Evolutionary conservation across 2,888 invertebrate species (phyloP), one percentile per base, ranked within the genome.

Genomic region (Neria commutata): DNA sequence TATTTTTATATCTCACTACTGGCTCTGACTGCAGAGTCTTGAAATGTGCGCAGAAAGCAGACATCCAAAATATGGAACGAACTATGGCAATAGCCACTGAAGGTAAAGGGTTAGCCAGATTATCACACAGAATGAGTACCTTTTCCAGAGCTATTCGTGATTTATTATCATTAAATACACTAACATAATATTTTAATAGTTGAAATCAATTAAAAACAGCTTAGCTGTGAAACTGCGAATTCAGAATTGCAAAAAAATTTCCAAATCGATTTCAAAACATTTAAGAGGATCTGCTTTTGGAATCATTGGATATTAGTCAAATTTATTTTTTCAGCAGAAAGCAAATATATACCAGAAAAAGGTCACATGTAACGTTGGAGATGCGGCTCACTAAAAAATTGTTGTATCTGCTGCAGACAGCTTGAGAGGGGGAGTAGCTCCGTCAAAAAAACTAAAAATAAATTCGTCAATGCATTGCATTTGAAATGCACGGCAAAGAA

Each of bases 211-310:
- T 66, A 66, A 56, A 67, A 66, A 60, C 59, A 61, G 62, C 67
- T 71, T 61, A 69, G 74, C 67, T 67, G 61, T 59, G 69, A 73
- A 71, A 71, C 74, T 69, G 68, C 74, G 71, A 71, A 74, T 74
- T 71, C 71, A 74, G 74, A 62, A 73, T 71, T 73, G 66, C 14
- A 33, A 8, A 67, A 61, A 55, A 58, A 69, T 74, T 74, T 71
- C 73, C 72, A 74, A 71, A 71, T 74, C 62, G 67, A 73, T 73
- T 71, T 67, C 65, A 60, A 72, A 66, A 5, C 16, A 11, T 11
- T 40, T 63, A 61, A 63, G 58, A 61, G 59, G 63, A 58, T 60
- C 60, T 56, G 14, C 8, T 14, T 10, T 8, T 14, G 14, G 62
- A n/a, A n/a, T n/a, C n/a, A n/a, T n/a, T n/a, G n/a, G n/a, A n/a